Evolutionary conservation across 2,113 vertebrate genomes (phyloP).

Genomic region (Rallus limicola): DNA sequence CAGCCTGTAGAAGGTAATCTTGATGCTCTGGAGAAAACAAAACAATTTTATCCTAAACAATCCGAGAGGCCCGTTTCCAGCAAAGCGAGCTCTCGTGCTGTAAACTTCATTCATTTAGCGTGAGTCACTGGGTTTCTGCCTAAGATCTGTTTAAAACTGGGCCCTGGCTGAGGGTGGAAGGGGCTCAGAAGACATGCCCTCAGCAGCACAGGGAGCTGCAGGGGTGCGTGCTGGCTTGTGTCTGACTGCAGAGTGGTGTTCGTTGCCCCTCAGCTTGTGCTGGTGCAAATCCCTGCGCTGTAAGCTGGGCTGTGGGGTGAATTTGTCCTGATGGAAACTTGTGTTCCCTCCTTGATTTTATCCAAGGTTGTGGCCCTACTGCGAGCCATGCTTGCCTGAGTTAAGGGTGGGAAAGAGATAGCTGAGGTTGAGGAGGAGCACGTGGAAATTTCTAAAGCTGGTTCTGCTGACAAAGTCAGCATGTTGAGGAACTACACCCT

Average conservation of each 20-base stretch:
- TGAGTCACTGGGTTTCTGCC: background rate
- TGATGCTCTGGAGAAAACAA: background rate
- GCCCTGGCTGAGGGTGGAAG: background rate
- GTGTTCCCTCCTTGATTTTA: background rate
- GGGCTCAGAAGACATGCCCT: background rate
- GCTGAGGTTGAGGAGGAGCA: background rate
- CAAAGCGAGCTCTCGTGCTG: background rate
- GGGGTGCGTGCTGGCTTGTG: background rate
- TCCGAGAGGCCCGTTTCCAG: background rate
- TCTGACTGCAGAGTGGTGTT: background rate
- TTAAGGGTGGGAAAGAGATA: background rate
- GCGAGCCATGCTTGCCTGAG: background rate
- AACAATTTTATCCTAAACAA: background rate
- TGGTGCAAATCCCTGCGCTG: background rate
- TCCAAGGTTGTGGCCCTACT: accelerated
- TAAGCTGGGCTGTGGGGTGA: background rate
- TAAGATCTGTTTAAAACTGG: background rate
- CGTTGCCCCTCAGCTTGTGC: background rate
- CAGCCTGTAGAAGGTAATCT: background rate
- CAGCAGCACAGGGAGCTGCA: background rate
- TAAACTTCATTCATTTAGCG: background rate
- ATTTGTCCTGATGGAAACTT: background rate
- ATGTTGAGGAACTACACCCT: background rate
- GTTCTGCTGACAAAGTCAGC: conserved; percentile 1
- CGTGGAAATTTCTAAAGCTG: background rate